A percentile compares a stretch with the other conserved stretches of the same genome.
Evolutionary conservation across 2,113 vertebrate genomes (phyloP).

Genomic region (Grus americana): DNA sequence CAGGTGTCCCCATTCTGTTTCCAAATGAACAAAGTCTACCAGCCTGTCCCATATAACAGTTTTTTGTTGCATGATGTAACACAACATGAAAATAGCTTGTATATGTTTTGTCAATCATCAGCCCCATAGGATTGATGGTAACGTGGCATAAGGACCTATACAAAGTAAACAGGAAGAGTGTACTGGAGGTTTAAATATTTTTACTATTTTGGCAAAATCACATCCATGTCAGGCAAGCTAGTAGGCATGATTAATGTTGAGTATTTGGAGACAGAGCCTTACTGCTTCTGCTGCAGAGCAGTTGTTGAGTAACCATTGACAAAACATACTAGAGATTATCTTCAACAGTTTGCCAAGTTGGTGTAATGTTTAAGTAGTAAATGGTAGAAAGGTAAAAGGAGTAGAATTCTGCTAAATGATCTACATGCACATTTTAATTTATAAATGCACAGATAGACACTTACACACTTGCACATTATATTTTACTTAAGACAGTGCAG

Average conservation of each 20-base stretch:
- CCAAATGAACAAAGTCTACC: background rate
- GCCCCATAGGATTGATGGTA: background rate
- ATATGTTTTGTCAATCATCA: background rate
- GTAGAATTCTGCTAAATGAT: background rate
- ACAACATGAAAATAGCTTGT: background rate
- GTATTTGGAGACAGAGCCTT: background rate
- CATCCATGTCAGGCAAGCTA: background rate
- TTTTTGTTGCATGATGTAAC: background rate
- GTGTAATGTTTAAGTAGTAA: background rate
- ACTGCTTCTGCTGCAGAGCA: accelerated
- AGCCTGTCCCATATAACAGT: background rate
- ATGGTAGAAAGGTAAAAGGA: background rate
- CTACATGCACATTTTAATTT: background rate
- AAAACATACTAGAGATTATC: background rate
- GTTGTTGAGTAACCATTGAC: background rate
- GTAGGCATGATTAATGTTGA: background rate
- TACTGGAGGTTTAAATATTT: background rate
- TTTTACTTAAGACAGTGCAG: background rate
- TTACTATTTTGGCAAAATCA: background rate
- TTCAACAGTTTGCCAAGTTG: background rate
- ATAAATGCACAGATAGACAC: background rate
- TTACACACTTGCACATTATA: background rate
- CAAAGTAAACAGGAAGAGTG: background rate
- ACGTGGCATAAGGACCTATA: background rate
- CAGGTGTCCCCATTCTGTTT: background rate